Conservation (phyloP, 1,140 invertebrate species). For the Diorhabda carinulata region DNA sequence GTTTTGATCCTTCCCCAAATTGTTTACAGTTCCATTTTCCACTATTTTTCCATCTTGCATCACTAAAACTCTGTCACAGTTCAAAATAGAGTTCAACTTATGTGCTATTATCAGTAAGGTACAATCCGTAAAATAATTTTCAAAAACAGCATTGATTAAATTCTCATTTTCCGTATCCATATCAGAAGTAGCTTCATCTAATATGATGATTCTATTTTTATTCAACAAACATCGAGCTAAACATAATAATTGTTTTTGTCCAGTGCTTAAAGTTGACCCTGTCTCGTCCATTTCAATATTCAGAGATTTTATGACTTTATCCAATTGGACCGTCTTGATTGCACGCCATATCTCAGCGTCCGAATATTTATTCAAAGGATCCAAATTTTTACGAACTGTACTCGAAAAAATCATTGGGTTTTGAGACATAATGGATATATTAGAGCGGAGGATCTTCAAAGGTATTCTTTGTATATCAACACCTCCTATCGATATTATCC, state of each 20-base stretch:
- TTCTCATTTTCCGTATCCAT: conserved; percentile 58
- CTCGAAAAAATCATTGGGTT: conserved; percentile 76
- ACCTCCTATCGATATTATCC: conserved; percentile 57
- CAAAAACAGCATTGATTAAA: conserved; percentile 33
- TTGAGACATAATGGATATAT: conserved; percentile 81
- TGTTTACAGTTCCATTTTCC: conserved; percentile 69
- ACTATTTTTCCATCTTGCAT: conserved; percentile 61
- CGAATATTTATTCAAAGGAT: conserved; percentile 52
- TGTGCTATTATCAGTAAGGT: conserved; percentile 83
- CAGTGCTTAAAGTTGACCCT: conserved; percentile 71
- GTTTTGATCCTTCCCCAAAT: conserved; percentile 57
- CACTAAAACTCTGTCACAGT: conserved; percentile 69
- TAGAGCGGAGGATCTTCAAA: conserved; percentile 65
- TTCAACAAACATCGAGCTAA: conserved; percentile 67
- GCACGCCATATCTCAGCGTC: conserved; percentile 47
- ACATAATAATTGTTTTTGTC: conserved; percentile 76
- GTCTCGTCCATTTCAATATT: conserved; percentile 56
- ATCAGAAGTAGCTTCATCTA: conserved; percentile 72
- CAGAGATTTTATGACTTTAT: conserved; percentile 30
- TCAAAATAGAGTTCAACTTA: conserved; percentile 76
- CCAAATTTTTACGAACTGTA: conserved; percentile 54
- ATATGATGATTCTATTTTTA: conserved; percentile 59
- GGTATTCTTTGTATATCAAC: conserved; percentile 60
- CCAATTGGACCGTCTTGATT: conserved; percentile 42
- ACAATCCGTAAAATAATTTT: conserved; percentile 51